These are phyloP conservation scores for Atlantisia rogersi DNA, from an alignment of 2,113 vertebrate species.

Conservation along the genomic window DNA sequence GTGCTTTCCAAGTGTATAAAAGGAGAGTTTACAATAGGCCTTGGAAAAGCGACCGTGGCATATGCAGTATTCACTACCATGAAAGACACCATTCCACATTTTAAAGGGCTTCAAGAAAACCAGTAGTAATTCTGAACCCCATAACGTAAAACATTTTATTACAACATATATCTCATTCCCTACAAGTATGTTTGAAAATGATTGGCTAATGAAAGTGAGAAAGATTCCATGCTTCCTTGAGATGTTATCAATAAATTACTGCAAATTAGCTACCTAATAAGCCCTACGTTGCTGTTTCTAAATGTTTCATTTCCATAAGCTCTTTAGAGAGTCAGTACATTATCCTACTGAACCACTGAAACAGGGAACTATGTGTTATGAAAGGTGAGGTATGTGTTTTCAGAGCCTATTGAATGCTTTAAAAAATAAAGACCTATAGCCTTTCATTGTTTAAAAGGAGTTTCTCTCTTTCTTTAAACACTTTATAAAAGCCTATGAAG, in stretches of 20 bases:
- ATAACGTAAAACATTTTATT: not conserved
- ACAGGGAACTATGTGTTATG: not conserved
- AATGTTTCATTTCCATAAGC: conserved; percentile 10
- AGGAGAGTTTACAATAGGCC: not conserved
- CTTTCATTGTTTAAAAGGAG: not conserved
- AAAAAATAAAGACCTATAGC: not conserved
- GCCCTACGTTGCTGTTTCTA: not conserved
- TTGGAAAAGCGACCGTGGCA: not conserved
- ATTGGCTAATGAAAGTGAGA: not conserved
- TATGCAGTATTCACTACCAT: not conserved
- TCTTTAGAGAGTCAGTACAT: not conserved
- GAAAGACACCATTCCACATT: not conserved
- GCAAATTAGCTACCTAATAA: conserved; percentile 7
- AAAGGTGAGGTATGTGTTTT: conserved; percentile 2
- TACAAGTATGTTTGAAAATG: not conserved
- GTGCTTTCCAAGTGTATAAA: not conserved
- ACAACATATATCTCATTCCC: not conserved
- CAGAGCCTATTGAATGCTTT: not conserved
- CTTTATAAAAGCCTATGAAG: not conserved
- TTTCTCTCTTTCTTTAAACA: not conserved
- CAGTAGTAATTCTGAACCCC: not conserved
- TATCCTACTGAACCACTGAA: not conserved
- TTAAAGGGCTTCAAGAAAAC: not conserved
- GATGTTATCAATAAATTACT: not conserved
- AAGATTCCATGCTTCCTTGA: not conserved